Evolutionary conservation across 1,140 invertebrate genomes (phyloP), one percentile per base, ranked within the genome.

Genomic region (Saxidomus purpurata): DNA sequence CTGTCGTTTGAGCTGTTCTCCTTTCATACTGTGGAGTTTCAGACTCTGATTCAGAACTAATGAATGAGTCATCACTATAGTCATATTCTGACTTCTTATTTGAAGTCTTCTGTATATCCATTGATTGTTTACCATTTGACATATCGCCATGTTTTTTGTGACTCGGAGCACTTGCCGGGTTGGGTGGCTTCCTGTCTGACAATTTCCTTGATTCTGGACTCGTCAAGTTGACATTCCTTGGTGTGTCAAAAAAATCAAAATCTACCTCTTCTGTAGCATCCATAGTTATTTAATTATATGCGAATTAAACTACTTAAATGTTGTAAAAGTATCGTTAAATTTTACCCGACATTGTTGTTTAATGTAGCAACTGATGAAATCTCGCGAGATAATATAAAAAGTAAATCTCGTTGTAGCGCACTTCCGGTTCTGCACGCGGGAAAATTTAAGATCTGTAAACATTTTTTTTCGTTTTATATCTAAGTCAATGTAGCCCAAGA

Each of bases 241-340:
- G 92, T 40, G 93, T 92, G 8, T 92, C 93, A 84, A 94, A 94
- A 67, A 94, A 94, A 84, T 94, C 92, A 89, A 93, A 94, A 79
- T 94, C 93, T 28, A 94, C 92, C 25, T 90, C 80, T 38, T 89
- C 89, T 25, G 47, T 55, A 13, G 40, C 34, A 61, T 34, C 69
- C 59, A 55, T 85, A 0, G 19, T 52, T 49, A 22, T 31, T 28
- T 49, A 31, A 52, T 4, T 8, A 1, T n/a, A n/a, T n/a, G n/a
- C n/a, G n/a, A n/a, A n/a, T 61, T 11, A 61, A 11, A 61, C 22
- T 25, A 61, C 59, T 11, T n/a, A 22, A 22, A 61, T n/a, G n/a
- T n/a, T n/a, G n/a, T n/a, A n/a, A n/a, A n/a, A n/a, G n/a, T n/a
- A n/a, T n/a, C n/a, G n/a, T n/a, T n/a, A n/a, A n/a, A n/a, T n/a